phyloP scores from a whole-genome alignment of 2,113 vertebrate species.

The Aldabrachelys gigantea region DNA sequence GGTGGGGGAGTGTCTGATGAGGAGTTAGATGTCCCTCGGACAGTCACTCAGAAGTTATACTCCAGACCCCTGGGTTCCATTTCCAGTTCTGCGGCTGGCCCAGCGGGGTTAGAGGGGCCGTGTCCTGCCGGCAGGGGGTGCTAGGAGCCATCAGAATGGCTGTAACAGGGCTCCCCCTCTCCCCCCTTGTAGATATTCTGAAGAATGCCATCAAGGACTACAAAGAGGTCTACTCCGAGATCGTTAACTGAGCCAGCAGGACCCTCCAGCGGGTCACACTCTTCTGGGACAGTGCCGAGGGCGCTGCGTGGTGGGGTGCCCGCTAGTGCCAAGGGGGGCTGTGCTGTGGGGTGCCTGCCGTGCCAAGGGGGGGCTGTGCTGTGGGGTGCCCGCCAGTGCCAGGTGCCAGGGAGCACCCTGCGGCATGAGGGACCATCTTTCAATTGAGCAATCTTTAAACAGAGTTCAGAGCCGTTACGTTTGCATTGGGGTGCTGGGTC shows the following conservation, averaged over 20 bases:
- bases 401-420: no score
- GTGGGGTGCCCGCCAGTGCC: no score
- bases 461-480: not conserved
- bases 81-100: no score
- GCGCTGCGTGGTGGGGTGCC: no score
- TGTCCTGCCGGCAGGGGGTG: not conserved
- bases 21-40: not conserved
- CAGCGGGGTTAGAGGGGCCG: not conserved
- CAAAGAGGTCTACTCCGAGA: slow-evolving; percentile 82
- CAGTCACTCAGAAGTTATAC: not conserved
- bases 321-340: no score
- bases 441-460: not conserved
- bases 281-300: not conserved
- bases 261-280: slow-evolving; percentile 82
- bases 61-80: no score
- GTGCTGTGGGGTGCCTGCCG: no score
- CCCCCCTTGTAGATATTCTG: slow-evolving; percentile 80
- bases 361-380: no score
- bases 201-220: slow-evolving; percentile 89
- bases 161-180: slow-evolving; percentile 2
- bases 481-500: not conserved
- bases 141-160: not conserved
- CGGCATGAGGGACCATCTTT: not conserved
- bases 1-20: not conserved
- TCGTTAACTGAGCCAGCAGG: slow-evolving; percentile 78